Evolutionary conservation across 2,797 vertebrate genomes (phyloP), one percentile per base, ranked within the genome.

Genomic region (Myotis pilosus): DNA sequence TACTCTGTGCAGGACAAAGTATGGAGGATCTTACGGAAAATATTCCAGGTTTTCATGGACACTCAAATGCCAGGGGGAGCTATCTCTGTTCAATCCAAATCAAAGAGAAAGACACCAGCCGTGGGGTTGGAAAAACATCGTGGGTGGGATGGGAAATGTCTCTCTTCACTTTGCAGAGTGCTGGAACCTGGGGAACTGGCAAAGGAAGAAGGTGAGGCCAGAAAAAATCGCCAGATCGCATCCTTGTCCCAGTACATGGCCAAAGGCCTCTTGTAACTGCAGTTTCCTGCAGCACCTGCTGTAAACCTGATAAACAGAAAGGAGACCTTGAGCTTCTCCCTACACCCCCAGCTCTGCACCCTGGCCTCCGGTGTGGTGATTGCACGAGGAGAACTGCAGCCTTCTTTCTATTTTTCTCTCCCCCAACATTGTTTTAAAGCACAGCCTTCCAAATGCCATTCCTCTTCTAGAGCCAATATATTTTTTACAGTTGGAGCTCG

Each of bases 401-500:
- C n/a, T 95, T 92, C 68, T 90, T 95, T 92, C 68, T 90, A 2
- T 23, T 72, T 89, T 85, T 36, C 74, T 33, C 55, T 84, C 13
- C 22, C 55, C 23, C 69, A 44, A 47, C 72, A 89, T 84, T n/a
- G 33, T 74, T 92, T 92, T 75, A 86, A 96, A 90, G 74, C 64
- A 41, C 38, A 94, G 71, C 33, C 62, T 92, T 96, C 87, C 87
- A 94, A 95, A 94, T 95, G 84, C 30, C 84, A 22, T 95, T 87
- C 38, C 78, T 96, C 71, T 94, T 64, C 84, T 55, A 89, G 87
- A 95, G 96, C 91, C 91, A 94, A 74, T 95, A 64, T 86, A 81
- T 94, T 74, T 94, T 94, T 96, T 96, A 93, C 94, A 95, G 89
- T 96, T 96, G 84, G 93, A 96, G 83, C 92, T 93, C 89, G 55